A percentile compares a stretch with the other conserved stretches of the same genome.
Evolutionary conservation across 2,888 invertebrate species (phyloP).

Genomic region (Penaeus monodon): DNA sequence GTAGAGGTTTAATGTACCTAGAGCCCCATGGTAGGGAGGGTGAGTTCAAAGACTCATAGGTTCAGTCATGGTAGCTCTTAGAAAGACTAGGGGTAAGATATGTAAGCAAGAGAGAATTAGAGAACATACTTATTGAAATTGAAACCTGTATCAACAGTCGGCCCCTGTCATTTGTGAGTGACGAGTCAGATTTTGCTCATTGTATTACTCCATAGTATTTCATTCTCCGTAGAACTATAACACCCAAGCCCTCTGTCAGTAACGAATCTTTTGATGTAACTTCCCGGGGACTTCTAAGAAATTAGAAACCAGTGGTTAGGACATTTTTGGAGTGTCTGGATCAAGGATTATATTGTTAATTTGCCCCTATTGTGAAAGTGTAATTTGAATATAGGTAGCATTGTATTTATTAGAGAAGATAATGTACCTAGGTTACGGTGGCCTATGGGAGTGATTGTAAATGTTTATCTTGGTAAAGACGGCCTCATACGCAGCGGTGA

Average conservation of each 20-base stretch:
- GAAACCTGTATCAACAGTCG: constrained; percentile 39
- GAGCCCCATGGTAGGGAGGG: constrained; percentile 41
- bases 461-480: constrained; percentile 27
- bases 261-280: background rate
- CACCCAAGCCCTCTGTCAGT: constrained; percentile 15
- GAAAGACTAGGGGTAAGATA: constrained; percentile 28
- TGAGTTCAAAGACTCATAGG: no score
- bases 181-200: background rate
- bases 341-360: constrained; percentile 1
- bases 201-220: constrained; percentile 35
- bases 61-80: constrained; percentile 31
- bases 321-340: constrained; percentile 22
- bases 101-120: constrained; percentile 32
- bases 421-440: constrained; percentile 17
- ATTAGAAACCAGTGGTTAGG: constrained; percentile 20
- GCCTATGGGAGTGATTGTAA: constrained; percentile 14
- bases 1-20: constrained; percentile 41
- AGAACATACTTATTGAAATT: constrained; percentile 31
- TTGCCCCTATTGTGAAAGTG: constrained; percentile 28
- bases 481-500: constrained; percentile 10
- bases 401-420: constrained; percentile 4
- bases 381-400: constrained; percentile 12
- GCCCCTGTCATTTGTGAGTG: constrained; percentile 41
- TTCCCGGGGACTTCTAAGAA: constrained; percentile 12
- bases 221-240: constrained; percentile 26